phyloP scores from a whole-genome alignment of 2,113 vertebrate genomes.

The Dromas ardeola region DNA sequence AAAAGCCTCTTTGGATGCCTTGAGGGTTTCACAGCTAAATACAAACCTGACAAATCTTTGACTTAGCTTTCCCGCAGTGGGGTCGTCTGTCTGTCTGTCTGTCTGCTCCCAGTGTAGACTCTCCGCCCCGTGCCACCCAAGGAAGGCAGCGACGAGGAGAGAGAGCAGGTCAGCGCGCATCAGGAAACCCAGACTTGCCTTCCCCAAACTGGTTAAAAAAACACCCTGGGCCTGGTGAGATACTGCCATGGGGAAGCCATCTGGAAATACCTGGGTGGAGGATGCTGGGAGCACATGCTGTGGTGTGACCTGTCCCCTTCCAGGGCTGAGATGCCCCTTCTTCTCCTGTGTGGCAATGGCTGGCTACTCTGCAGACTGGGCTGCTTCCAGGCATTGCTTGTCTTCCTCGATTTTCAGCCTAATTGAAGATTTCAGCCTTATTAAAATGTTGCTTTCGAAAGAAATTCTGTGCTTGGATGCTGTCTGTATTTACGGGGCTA shows the following conservation, averaged over 20 bases:
- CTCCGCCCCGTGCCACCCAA: neutral
- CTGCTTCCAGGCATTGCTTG: neutral
- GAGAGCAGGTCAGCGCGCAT: neutral
- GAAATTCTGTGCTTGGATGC: constrained; percentile 23
- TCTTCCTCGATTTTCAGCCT: neutral
- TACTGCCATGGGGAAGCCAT: neutral
- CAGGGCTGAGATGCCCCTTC: neutral
- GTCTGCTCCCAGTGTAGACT: neutral
- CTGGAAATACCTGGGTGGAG: neutral
- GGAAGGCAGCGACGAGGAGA: neutral
- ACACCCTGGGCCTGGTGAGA: neutral
- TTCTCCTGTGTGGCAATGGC: neutral
- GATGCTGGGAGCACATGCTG: neutral
- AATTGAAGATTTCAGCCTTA: constrained; percentile 1
- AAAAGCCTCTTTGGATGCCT: neutral
- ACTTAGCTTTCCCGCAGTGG: neutral
- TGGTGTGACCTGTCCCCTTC: neutral
- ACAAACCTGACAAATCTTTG: neutral
- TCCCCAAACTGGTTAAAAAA: neutral
- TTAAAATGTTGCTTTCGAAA: constrained; percentile 27
- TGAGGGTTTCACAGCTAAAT: neutral
- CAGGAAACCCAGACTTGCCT: neutral
- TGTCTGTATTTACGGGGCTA: neutral
- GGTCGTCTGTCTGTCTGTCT: neutral
- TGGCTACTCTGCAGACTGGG: neutral